These are phyloP conservation scores for Macaca fascicularis DNA, from an alignment of 2,113 vertebrate species.

Conservation along the genomic window DNA sequence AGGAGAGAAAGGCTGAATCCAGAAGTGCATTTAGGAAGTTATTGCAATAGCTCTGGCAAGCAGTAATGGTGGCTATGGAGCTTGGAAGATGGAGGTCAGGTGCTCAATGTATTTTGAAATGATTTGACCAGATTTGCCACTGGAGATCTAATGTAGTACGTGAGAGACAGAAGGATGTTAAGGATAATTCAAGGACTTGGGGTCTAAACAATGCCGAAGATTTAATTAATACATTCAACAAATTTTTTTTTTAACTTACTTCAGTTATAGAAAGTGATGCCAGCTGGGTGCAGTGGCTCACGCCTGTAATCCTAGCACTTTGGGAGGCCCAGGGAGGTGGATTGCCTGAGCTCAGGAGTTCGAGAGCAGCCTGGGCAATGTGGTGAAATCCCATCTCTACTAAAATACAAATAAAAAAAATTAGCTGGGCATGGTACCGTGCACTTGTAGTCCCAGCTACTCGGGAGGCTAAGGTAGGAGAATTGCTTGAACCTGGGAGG, in stretches of 20 bases:
- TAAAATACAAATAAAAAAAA: too few species aligned
- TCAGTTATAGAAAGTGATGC: not conserved
- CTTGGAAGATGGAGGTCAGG: not conserved
- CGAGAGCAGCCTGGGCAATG: too few species aligned
- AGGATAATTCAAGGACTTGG: not conserved
- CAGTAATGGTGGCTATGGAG: not conserved
- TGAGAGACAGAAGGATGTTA: not conserved
- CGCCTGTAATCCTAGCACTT: too few species aligned
- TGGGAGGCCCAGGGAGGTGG: too few species aligned
- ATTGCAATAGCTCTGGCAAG: not conserved
- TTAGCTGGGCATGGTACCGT: too few species aligned
- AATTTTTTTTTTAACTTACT: not conserved
- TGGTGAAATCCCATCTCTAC: too few species aligned
- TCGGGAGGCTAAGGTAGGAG: too few species aligned
- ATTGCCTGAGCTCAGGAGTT: too few species aligned
- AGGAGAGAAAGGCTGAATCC: not conserved
- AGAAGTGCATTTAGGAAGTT: not conserved
- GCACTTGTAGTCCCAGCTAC: too few species aligned
- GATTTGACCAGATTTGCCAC: not conserved
- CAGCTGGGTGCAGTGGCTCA: not conserved
- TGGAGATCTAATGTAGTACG: not conserved
- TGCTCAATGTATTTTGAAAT: not conserved
- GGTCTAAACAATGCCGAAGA: not conserved
- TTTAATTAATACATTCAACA: not conserved
- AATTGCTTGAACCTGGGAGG: too few species aligned